Evolutionary conservation across 2,113 vertebrate species (phyloP).

Genomic region (Catagonus wagneri): DNA sequence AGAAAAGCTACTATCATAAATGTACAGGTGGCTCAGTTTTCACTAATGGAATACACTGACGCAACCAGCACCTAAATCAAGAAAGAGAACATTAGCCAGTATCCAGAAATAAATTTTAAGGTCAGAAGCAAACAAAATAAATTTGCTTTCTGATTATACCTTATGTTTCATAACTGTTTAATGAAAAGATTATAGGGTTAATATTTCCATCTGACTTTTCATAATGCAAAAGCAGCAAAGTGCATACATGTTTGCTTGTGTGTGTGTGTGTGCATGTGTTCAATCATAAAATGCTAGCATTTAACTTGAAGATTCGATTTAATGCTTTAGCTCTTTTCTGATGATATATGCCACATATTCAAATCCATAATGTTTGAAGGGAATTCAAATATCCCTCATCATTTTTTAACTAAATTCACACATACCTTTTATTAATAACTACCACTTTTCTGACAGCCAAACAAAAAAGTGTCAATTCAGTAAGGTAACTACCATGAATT

Average conservation of each 20-base stretch:
- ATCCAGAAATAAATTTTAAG: conserved; percentile 10
- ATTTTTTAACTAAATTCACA: conserved; percentile 47
- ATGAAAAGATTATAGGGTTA: background rate
- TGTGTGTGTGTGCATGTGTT: background rate
- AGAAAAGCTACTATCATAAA: background rate
- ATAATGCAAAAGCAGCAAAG: background rate
- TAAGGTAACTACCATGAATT: background rate
- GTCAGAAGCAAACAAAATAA: background rate
- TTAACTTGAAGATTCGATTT: conserved; percentile 5
- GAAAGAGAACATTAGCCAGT: background rate
- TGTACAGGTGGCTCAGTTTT: background rate
- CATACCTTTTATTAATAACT: background rate
- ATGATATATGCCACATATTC: background rate
- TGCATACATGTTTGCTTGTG: background rate
- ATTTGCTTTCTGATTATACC: background rate
- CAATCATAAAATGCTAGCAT: background rate
- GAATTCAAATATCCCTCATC: conserved; percentile 3
- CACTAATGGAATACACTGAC: background rate
- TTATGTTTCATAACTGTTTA: background rate
- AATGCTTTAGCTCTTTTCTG: background rate
- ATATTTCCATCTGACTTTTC: background rate
- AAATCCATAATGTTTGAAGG: background rate
- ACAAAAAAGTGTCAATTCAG: background rate
- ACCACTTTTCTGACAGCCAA: background rate
- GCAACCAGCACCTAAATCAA: background rate